Base-by-base conservation (phyloP, 2,797 vertebrate species). In the Platalea minor region DNA sequence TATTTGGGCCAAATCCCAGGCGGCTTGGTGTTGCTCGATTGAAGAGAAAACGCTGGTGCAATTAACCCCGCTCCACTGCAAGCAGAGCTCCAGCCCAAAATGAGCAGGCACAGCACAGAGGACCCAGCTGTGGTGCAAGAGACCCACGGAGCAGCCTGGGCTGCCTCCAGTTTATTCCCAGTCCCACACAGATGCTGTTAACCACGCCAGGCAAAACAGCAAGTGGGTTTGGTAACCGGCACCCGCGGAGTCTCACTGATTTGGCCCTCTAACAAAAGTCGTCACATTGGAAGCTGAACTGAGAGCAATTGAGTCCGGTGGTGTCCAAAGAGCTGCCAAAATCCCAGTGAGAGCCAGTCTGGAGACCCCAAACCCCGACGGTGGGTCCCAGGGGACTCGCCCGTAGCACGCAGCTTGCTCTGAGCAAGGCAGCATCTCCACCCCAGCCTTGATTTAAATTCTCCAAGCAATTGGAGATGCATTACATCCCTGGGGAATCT, bases 161-260 rank as follows among this genome's bases (percentile, higher is more conserved):
- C 72, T 76, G 37, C n/a, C 70, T 14, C 69, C 75, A 59, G 37
- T 45, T 17, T 37, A 5, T 45, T 67, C 65, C 75, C 51, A 82
- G 9, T 41, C n/a, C 82, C 48, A 50, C 8, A 1, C 0, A 68
- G 33, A 5, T 46, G 8, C 7, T 37, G 8, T 11, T 1, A 12
- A 85, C 68, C 51, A 13, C 0, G 0, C 4, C 53, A 41, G 70
- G 70, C 16, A 24, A 76, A 31, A 63, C n/a, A 85, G 63, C 54
- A 45, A 7, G 13, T 1, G n/a, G 59, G 12, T 29, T 74, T 61
- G 78, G 41, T 29, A 11, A 35, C 20, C 46, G 45, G 39, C 25
- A 8, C 2, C 16, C 3, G 0, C 0, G 7, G 26, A 4, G 9
- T 7, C 31, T 35, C 69, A 2, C 18, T 63, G n/a, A 4, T 17